Conservation (phyloP, 1,140 invertebrate genomes). For the Ditylenchus dipsaci region DNA sequence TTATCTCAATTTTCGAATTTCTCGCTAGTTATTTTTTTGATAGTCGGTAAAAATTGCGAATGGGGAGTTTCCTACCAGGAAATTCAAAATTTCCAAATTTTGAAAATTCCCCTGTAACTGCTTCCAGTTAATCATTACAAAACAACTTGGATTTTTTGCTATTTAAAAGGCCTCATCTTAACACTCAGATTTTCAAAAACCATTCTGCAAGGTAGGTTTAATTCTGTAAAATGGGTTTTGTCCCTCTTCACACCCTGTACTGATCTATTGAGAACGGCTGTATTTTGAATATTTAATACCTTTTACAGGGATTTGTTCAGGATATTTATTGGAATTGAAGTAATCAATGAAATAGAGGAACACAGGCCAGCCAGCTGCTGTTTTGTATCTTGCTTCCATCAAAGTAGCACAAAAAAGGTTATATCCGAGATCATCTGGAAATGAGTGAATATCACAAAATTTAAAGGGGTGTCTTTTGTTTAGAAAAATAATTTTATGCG, state of each 20-base stretch:
- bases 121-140: background rate
- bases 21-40: too few relatives aligned
- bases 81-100: background rate
- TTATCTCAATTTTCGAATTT: too few relatives aligned
- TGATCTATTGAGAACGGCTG: background rate
- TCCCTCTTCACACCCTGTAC: background rate
- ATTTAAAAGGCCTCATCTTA: background rate
- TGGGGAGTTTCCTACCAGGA: too few relatives aligned
- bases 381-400: constrained; percentile 2
- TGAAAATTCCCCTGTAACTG: background rate
- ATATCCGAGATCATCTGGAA: constrained; percentile 6
- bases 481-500: too few relatives aligned
- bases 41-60: too few relatives aligned
- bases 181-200: too few relatives aligned
- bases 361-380: too few relatives aligned
- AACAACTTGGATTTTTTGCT: background rate
- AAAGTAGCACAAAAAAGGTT: constrained; percentile 8
- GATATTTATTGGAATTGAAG: background rate
- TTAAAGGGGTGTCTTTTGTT: too few relatives aligned
- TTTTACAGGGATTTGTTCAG: background rate
- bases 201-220: background rate
- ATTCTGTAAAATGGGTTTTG: background rate
- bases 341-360: too few relatives aligned
- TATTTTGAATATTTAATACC: background rate
- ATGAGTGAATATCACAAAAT: too few relatives aligned